Conservation (phyloP, 2,113 vertebrate genomes). For the Cinclus cinclus region DNA sequence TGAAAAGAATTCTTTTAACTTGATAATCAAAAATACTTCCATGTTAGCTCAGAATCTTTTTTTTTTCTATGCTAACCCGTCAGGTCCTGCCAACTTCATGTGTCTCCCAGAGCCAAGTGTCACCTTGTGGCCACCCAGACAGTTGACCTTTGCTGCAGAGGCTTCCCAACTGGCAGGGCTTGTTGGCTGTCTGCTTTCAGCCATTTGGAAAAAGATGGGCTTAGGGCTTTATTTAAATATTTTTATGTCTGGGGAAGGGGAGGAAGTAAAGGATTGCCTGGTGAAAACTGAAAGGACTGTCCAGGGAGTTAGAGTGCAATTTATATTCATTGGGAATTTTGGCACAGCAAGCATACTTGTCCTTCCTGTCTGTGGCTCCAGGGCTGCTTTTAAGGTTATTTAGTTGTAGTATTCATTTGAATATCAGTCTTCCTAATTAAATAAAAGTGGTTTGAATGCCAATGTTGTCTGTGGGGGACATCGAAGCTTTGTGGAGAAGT, state of each 20-base stretch:
- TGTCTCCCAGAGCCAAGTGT: neutral
- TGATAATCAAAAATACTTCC: slow-evolving; percentile 35
- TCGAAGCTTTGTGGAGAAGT: neutral
- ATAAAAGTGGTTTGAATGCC: neutral
- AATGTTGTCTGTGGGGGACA: neutral
- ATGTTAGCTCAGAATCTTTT: neutral
- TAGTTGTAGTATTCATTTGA: neutral
- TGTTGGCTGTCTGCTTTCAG: neutral
- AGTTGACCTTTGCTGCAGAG: neutral
- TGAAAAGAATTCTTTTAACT: slow-evolving; percentile 41
- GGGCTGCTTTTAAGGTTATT: neutral
- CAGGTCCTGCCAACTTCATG: neutral
- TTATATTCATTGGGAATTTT: neutral
- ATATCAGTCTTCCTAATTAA: neutral
- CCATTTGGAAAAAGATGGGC: neutral
- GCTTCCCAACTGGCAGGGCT: accelerated
- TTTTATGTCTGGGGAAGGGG: neutral
- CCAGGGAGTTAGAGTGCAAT: neutral
- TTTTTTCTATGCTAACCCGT: neutral
- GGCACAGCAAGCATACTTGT: neutral
- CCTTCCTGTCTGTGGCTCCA: neutral
- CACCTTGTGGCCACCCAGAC: neutral
- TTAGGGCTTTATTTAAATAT: neutral
- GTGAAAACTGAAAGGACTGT: neutral
- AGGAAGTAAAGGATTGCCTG: neutral